A percentile compares a stretch with the other conserved stretches of the same genome.
phyloP scores from a whole-genome alignment of 2,888 invertebrate genomes.

The Schizaphis graminum region DNA sequence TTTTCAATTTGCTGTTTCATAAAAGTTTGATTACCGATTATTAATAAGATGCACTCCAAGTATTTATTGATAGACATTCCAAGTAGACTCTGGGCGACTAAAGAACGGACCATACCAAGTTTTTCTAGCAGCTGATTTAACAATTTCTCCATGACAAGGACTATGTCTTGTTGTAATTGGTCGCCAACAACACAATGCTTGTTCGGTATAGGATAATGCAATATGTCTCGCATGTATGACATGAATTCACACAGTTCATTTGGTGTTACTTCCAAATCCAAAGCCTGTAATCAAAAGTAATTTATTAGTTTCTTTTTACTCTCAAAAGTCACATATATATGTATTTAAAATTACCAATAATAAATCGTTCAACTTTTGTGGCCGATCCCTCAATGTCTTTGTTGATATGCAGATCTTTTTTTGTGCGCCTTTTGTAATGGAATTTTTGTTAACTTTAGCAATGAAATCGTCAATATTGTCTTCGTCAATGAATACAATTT shows the following conservation, averaged over 20 bases:
- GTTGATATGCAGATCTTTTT: conserved; percentile 55
- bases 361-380: conserved; percentile 34
- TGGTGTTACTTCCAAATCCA: conserved; percentile 37
- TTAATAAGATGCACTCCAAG: conserved; percentile 44
- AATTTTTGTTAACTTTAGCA: conserved; percentile 48
- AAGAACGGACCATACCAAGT: neutral
- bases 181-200: conserved; percentile 47
- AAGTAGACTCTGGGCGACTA: neutral
- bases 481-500: conserved; percentile 53
- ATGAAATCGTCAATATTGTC: conserved; percentile 55
- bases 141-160: conserved; percentile 38
- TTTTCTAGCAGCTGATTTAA: conserved; percentile 23
- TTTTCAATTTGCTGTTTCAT: conserved; percentile 37
- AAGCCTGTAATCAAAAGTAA: conserved; percentile 33
- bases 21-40: conserved; percentile 30
- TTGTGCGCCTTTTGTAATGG: conserved; percentile 49
- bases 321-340: neutral
- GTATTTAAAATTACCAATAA: conserved; percentile 25
- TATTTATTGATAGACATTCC: conserved; percentile 48
- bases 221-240: conserved; percentile 43
- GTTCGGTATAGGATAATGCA: conserved; percentile 50
- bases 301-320: neutral
- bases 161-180: conserved; percentile 41
- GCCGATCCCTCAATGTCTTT: conserved; percentile 4
- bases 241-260: conserved; percentile 40